Percentiles rank a stretch among this genome's conserved stretches.
phyloP scores from a whole-genome alignment of 1,140 invertebrate species.

The Ceratina japonica region DNA sequence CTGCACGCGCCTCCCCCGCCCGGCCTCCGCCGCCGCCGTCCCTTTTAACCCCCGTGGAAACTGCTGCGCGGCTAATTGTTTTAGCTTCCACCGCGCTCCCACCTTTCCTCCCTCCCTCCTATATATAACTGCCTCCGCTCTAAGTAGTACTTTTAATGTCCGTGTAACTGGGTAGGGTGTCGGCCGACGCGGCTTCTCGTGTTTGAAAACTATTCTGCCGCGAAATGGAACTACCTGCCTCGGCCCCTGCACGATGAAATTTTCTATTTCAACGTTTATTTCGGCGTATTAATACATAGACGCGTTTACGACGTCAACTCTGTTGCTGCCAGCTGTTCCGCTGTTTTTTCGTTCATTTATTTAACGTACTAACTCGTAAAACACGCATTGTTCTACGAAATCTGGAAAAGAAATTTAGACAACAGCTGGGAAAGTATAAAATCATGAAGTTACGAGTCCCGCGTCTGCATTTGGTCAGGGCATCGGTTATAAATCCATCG shows the following conservation, averaged over 20 bases:
- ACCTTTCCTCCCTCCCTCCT: neutral
- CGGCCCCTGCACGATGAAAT: neutral
- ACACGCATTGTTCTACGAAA: too few species aligned
- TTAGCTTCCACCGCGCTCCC: conserved; percentile 27
- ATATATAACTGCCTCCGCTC: conserved; percentile 29
- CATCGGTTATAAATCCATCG: neutral
- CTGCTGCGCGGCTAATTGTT: conserved; percentile 57
- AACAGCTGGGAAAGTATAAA: neutral
- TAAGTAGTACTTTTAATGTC: conserved; percentile 53
- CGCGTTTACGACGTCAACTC: neutral
- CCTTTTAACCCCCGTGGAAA: conserved; percentile 46
- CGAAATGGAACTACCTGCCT: conserved; percentile 27
- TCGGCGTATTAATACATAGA: conserved; percentile 25
- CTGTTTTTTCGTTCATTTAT: neutral
- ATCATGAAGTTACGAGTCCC: neutral
- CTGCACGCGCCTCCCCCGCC: neutral
- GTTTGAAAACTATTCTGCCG: conserved; percentile 44
- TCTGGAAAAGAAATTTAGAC: neutral
- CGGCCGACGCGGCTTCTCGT: neutral
- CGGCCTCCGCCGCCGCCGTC: conserved; percentile 5
- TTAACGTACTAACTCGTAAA: too few species aligned
- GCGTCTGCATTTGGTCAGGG: too few species aligned
- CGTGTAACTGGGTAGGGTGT: conserved; percentile 31
- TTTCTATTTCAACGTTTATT: conserved; percentile 28
- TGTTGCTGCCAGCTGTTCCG: neutral